Base-by-base conservation (phyloP, 2,113 vertebrate species). In the Callocephalon fimbriatum region DNA sequence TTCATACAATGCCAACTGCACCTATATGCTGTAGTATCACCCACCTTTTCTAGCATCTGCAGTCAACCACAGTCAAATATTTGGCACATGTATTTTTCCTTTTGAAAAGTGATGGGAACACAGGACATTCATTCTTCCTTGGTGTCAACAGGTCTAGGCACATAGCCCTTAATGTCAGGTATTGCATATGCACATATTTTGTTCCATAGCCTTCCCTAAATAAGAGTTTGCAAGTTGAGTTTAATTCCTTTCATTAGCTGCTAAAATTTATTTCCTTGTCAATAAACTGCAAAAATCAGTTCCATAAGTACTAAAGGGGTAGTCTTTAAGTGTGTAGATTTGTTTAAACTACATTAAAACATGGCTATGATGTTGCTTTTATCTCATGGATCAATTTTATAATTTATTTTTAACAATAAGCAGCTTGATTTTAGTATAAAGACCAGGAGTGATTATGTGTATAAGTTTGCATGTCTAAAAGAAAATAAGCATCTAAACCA, bases 21-120 rank as follows among this genome's bases (percentile, higher is more conserved):
- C 87, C 93, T 95, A 67, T 3, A 67, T 56, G 80, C 72, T 80
- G 82, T 80, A 95, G 83, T 20, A 87, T 97, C 94, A 97, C 91
- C 95, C 94, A 96, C 91, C 93, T 97, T 94, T 72, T 96, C 93
- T 91, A 96, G 90, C 91, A 96, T 94, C 86, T 95, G 89, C 93
- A 92, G 94, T 7, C 91, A 97, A 91, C 44, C 92, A 94, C 75
- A 72, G 82, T 42, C 91, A 97, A 94, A 84, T 91, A 89, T 35
- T 85, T 80, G 92, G 85, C 87, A 75, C 88, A 73, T 67, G 90
- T 44, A 38, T 79, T 90, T 93, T 93, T 96, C 88, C 94, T 92
- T 96, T 91, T 51, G 87, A 35, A 96, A 93, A 91, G 66, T 79
- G 88, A 70, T 92, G 94, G 96, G 65, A 88, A 88, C 94, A 86